A percentile compares a stretch with the other conserved stretches of the same genome.
phyloP scores from a whole-genome alignment of 2,113 vertebrate genomes.

The Tauraco erythrolophus region DNA sequence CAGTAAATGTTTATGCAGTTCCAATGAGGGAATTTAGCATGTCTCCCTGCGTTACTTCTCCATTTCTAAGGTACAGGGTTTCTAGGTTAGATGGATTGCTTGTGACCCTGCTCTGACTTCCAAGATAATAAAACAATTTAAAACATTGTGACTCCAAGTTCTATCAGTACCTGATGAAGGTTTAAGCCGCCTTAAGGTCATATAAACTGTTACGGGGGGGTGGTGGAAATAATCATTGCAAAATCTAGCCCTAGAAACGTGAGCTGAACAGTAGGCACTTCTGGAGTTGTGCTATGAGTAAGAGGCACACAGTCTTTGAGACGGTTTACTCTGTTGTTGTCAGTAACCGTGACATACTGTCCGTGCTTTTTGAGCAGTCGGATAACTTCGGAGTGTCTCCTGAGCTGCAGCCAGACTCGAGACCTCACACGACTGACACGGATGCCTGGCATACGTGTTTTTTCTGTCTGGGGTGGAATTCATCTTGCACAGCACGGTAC shows the following conservation, averaged over 20 bases:
- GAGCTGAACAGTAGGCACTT: background rate
- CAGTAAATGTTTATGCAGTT: background rate
- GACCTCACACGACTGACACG: accelerated
- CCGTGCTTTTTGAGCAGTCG: background rate
- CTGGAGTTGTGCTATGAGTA: background rate
- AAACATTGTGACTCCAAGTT: background rate
- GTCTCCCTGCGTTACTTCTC: background rate
- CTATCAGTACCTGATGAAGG: background rate
- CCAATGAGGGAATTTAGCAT: background rate
- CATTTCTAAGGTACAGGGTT: background rate
- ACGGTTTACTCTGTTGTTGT: background rate
- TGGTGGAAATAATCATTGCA: background rate
- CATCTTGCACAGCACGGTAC: background rate
- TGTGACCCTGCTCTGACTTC: background rate
- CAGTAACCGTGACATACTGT: accelerated
- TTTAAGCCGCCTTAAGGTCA: background rate
- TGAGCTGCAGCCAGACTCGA: background rate
- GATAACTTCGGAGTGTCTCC: background rate
- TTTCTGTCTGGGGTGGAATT: background rate
- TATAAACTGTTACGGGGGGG: background rate
- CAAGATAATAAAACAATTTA: background rate
- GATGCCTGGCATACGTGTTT: background rate
- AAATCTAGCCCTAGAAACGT: background rate
- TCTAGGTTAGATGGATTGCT: background rate
- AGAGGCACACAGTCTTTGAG: background rate